These are phyloP conservation scores for Zaprionus nigranus DNA, from an alignment of 1,140 invertebrate species.

Conservation along the genomic window DNA sequence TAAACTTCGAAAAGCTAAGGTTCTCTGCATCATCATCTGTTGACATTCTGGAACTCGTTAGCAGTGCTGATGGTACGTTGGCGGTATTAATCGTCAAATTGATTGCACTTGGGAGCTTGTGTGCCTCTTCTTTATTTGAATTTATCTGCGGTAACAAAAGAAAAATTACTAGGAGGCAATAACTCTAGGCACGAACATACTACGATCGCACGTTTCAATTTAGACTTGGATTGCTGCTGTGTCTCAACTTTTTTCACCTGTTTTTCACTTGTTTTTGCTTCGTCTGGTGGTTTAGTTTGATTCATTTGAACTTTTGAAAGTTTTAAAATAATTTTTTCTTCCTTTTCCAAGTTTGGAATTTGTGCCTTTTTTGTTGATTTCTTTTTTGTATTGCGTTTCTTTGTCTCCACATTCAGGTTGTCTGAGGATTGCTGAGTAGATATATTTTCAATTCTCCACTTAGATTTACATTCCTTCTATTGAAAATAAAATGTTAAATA, in stretches of 20 bases:
- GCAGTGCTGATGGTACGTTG: too few species aligned
- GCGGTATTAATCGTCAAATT: constrained; percentile 21
- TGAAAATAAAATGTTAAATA: background rate
- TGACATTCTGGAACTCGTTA: too few species aligned
- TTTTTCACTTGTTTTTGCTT: background rate
- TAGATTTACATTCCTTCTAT: background rate
- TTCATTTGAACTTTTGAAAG: background rate
- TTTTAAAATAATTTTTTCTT: background rate
- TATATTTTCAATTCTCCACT: background rate
- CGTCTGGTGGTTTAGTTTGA: background rate
- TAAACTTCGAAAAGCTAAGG: background rate
- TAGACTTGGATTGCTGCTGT: background rate
- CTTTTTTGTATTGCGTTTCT: background rate
- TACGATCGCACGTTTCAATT: background rate
- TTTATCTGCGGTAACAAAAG: constrained; percentile 62
- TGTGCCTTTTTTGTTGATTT: background rate
- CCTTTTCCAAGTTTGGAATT: background rate
- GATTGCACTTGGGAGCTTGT: constrained; percentile 17
- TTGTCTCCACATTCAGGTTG: background rate
- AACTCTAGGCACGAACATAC: constrained; percentile 35
- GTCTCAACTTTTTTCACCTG: background rate
- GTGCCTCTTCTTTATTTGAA: background rate
- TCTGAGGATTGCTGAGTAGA: background rate
- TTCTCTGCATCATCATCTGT: constrained; percentile 2
- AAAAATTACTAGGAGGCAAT: constrained; percentile 44